Conservation (phyloP, 2,888 invertebrate species). For the Epinotia nisella region DNA sequence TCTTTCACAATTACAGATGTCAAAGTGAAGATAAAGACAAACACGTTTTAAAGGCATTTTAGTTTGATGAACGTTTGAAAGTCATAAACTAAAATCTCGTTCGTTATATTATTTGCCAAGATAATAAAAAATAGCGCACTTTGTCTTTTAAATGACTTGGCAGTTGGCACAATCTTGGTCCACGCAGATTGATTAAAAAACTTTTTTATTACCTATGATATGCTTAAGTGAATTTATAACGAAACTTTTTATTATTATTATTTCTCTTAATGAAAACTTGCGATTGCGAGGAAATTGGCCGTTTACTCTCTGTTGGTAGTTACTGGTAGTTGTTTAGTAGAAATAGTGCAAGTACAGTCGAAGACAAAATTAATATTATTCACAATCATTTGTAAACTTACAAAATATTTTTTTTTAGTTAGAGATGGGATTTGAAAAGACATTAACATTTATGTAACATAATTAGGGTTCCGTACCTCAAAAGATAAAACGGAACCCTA, state of each 20-base stretch:
- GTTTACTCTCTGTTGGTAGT: constrained; percentile 23
- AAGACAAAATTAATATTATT: no score
- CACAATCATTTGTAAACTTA: no score
- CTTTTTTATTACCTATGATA: constrained; percentile 50
- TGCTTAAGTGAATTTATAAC: constrained; percentile 48
- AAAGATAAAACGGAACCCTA: no score
- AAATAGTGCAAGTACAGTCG: neutral
- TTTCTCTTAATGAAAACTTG: constrained; percentile 40
- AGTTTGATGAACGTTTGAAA: no score
- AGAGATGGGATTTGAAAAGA: no score
- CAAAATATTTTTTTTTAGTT: no score
- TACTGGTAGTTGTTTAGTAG: neutral
- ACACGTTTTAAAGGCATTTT: no score
- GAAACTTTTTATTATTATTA: constrained; percentile 48
- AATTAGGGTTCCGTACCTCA: no score
- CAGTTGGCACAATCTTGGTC: constrained; percentile 47
- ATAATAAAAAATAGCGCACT: constrained; percentile 35
- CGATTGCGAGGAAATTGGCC: constrained; percentile 37
- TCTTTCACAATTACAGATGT: no score
- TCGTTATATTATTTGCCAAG: constrained; percentile 24
- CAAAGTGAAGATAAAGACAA: no score
- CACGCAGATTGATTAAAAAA: constrained; percentile 54
- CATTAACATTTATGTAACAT: no score
- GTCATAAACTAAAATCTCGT: neutral
- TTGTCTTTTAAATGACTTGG: constrained; percentile 46